Evolutionary conservation across 2,888 invertebrate genomes (phyloP), one percentile per base, ranked within the genome.

Genomic region (Ichneumoninae sp.): DNA sequence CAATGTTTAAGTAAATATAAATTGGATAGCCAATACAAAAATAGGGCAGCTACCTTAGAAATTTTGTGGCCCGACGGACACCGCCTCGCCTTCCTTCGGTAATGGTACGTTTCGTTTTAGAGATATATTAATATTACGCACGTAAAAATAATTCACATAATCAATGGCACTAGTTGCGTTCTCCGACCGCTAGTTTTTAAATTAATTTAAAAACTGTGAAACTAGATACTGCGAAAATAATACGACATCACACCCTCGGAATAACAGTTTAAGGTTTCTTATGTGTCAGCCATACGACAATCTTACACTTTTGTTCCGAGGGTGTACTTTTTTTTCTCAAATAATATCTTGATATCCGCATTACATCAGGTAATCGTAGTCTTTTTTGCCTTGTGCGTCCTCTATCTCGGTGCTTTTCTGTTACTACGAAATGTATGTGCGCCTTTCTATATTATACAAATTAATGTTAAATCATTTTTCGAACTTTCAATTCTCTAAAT

Each of bases 281-380:
- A 40, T 54, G 19, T 19, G 22, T 71, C 30, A 10, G 26, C 44
- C 26, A 52, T 8, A n/a, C 7, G 33, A 33, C 10, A 52, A 33
- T 33, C 4, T 30, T 62, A n/a, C 62, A 30, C 30, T 62, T 62
- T 33, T 62, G 33, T 62, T 33, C 16, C 1, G 10, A 5, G 33
- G 30, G 62, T 30, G 1, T 62, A 16, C 16, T 16, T 13, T 62
- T 33, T 62, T 33, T 30, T 16, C 62, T 62, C n/a, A 33, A 30
- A 33, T 13, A 62, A 62, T 62, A 30, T 62, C 30, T 62, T 62
- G 4, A 16, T 33, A 30, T 62, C 4, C 22, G 62, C 57, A 6
- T 8, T 68, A 57, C 47, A 47, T 80, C 80, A 80, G 80, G 72
- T 80, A 80, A 74, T 74, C 57, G 36, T 71, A 79, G 72, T 80